Percentiles rank a stretch among this genome's conserved stretches.
phyloP scores from a whole-genome alignment of 2,888 invertebrate genomes.

The Pinctada fucata region DNA sequence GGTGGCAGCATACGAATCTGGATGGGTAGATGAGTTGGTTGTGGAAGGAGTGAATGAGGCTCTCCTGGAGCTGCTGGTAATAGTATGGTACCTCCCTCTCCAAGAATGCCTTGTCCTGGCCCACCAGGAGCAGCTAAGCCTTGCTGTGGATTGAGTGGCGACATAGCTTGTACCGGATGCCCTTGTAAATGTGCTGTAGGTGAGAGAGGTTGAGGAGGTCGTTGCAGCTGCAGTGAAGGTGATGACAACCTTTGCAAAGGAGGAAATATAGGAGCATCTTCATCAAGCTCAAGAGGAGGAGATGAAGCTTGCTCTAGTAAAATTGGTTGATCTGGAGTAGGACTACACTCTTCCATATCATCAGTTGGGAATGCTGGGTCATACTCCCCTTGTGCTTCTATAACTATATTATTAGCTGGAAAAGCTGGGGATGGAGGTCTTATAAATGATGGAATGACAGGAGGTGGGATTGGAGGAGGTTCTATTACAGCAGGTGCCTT shows the following conservation, averaged over 20 bases:
- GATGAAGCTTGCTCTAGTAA: constrained; percentile 26
- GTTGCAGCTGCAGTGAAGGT: constrained; percentile 40
- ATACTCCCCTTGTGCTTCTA: constrained; percentile 39
- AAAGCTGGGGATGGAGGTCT: constrained; percentile 2
- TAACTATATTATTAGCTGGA: not conserved
- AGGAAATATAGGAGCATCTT: constrained; percentile 36
- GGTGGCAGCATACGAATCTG: constrained; percentile 38
- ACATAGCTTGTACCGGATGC: constrained; percentile 39
- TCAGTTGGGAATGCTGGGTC: constrained; percentile 54
- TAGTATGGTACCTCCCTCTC: constrained; percentile 37
- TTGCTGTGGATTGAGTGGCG: constrained; percentile 42
- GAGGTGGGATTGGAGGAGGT: constrained; percentile 1
- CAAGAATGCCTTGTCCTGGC: constrained; percentile 32
- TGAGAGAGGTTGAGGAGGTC: constrained; percentile 36
- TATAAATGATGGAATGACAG: constrained; percentile 4
- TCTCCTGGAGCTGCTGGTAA: constrained; percentile 27
- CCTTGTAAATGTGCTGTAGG: constrained; percentile 38
- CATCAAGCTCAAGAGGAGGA: constrained; percentile 12
- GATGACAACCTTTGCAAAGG: constrained; percentile 36
- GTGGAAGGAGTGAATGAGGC: constrained; percentile 16
- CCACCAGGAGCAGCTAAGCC: constrained; percentile 29
- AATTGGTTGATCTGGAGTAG: constrained; percentile 45
- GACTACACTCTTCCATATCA: constrained; percentile 38
- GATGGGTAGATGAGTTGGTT: constrained; percentile 18
- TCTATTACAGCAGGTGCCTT: not conserved